Conservation (phyloP, 2,113 vertebrate species). For the Daboia siamensis region DNA sequence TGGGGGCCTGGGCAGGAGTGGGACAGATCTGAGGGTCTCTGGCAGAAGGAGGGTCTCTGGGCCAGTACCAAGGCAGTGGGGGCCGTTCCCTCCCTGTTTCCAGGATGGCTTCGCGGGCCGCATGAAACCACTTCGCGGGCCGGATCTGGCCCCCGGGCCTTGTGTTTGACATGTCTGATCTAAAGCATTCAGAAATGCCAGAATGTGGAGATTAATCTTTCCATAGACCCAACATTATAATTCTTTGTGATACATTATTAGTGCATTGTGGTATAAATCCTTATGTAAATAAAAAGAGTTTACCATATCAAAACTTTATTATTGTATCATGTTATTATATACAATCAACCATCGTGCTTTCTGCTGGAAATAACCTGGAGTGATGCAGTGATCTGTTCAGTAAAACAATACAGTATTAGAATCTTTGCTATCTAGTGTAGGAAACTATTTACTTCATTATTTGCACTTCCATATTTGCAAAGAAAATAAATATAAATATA, state of each 20-base stretch:
- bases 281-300: neutral
- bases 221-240: neutral
- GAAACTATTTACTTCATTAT: neutral
- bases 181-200: neutral
- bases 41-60: too few relatives aligned
- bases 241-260: neutral
- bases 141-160: too few relatives aligned
- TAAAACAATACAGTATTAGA: neutral
- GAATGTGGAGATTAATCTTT: neutral
- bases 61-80: too few relatives aligned
- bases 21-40: too few relatives aligned
- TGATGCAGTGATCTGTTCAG: neutral
- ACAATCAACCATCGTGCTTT: neutral
- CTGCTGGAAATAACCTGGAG: neutral
- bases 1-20: too few relatives aligned
- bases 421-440: neutral
- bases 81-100: too few relatives aligned
- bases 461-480: neutral
- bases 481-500: neutral
- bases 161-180: too few relatives aligned
- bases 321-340: neutral
- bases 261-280: too few relatives aligned
- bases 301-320: neutral
- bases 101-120: too few relatives aligned
- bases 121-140: too few relatives aligned